Evolutionary conservation across 2,797 vertebrate genomes (phyloP).

Genomic region (Apogon talboti): DNA sequence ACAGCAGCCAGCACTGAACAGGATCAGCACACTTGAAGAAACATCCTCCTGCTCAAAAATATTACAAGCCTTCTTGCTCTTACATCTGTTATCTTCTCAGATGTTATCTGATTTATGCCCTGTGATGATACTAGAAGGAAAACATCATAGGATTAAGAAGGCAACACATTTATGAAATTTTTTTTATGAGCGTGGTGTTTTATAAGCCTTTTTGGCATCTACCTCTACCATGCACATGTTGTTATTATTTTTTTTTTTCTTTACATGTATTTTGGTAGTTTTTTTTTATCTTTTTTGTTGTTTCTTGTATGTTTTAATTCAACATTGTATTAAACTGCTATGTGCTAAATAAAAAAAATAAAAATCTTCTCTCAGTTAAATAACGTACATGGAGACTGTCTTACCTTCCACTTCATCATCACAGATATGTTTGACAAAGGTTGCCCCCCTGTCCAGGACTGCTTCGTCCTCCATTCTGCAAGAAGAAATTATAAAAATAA

Average conservation of each 20-base stretch:
- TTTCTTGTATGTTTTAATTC: too few species aligned
- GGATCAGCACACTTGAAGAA: conserved; percentile 27
- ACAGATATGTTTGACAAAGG: conserved; percentile 95
- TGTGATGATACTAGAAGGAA: background rate
- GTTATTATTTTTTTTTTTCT: too few species aligned
- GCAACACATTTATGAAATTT: background rate
- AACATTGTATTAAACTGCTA: too few species aligned
- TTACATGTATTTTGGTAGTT: too few species aligned
- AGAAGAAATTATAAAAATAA: conserved; percentile 1
- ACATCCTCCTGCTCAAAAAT: conserved; percentile 16
- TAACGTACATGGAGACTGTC: conserved; percentile 4
- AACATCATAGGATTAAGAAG: too few species aligned
- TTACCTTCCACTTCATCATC: conserved; percentile 98
- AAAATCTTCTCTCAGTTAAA: rapidly evolving
- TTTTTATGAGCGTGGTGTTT: too few species aligned
- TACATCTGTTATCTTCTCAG: too few species aligned
- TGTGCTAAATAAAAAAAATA: too few species aligned
- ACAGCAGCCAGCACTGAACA: conserved; percentile 6
- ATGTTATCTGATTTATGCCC: too few species aligned
- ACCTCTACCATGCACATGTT: too few species aligned
- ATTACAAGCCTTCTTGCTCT: background rate
- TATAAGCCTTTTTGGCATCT: too few species aligned
- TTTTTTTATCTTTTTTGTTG: too few species aligned
- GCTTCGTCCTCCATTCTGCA: conserved; percentile 97
- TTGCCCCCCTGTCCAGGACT: conserved; percentile 95